Base-by-base conservation (phyloP, 2,113 vertebrate genomes). In the Salvator merianae region DNA sequence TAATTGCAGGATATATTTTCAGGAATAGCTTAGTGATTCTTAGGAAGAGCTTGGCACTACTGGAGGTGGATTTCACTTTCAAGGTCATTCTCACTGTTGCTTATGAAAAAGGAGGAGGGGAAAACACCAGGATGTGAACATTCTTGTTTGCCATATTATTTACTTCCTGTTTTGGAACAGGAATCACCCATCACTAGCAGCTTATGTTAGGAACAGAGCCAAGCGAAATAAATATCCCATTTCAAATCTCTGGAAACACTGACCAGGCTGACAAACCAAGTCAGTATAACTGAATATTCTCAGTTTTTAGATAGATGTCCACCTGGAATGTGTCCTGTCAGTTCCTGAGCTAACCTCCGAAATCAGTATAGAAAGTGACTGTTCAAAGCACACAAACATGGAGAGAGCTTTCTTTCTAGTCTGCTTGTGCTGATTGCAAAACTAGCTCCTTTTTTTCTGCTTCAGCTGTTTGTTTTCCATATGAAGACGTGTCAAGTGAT, bases 151-250 rank as follows among this genome's bases (percentile, higher is more conserved):
- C 69, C 66, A 69, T 82, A 7, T 47, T 86, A 63, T 80, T 89
- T 81, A 79, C 76, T 85, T 84, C 88, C 80, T 81, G 1, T 86
- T 94, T 84, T 77, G 90, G 88, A 88, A 87, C n/a, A 0, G 72
- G 88, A 76, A 68, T 66, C 65, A 83, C 87, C 55, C 38, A 12
- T 0, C 68, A 50, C 24, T 55, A 74, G 77, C 30, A 59, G 86
- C 43, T 0, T 0, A 26, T 1, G 53, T 0, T 7, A 81, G 81
- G 81, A 87, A 43, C 71, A 40, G 34, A 83, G 90, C 81, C 83
- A 74, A 53, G 0, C 5, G 75, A n/a, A 47, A 75, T 81, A 34
- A 40, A 77, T 71, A 30, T 40, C 63, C 78, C 84, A 71, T 78
- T 71, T 77, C 16, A 80, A 86, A 79, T 24, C 13, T 59, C 47